These are phyloP conservation scores for Pocillopora meandrina DNA, from an alignment of 92 coral and sea anemone genomes.

Conservation along the genomic window DNA sequence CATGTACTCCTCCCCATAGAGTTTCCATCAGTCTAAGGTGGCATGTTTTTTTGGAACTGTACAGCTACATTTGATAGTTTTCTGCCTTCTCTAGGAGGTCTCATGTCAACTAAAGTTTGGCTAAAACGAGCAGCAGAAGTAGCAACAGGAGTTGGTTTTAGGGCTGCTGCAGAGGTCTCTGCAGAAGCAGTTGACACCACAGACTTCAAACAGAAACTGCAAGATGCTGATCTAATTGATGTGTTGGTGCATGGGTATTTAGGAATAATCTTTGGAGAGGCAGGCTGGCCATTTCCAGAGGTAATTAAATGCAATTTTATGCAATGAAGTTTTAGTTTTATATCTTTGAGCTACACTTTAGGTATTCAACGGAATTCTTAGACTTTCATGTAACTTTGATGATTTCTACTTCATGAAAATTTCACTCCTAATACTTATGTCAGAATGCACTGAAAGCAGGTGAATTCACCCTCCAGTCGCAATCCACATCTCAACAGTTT, in stretches of 20 bases:
- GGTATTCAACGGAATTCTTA: too few species aligned
- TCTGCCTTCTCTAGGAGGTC: conserved; percentile 56
- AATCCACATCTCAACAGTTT: too few species aligned
- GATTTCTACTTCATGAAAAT: too few species aligned
- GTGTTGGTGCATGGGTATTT: conserved; percentile 74
- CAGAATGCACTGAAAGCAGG: too few species aligned
- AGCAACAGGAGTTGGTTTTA: conserved; percentile 31
- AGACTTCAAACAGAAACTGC: conserved; percentile 53
- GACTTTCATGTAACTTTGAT: too few species aligned
- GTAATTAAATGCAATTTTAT: conserved; percentile 29
- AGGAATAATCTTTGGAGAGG: conserved; percentile 90
- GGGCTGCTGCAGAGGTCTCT: conserved; percentile 29
- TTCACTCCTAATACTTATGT: too few species aligned
- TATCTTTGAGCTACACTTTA: too few species aligned
- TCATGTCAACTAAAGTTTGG: conserved; percentile 90
- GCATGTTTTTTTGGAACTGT: too few species aligned
- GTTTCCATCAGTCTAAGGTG: too few species aligned
- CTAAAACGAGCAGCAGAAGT: conserved; percentile 71
- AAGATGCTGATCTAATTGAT: conserved; percentile 55
- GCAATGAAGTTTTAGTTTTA: too few species aligned
- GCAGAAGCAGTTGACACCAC: conserved; percentile 47
- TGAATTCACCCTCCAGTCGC: too few species aligned
- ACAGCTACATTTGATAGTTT: neutral
- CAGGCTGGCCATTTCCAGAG: conserved; percentile 98
- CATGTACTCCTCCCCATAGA: too few species aligned